phyloP scores from a whole-genome alignment of 2,113 vertebrate genomes.

The Onychorhynchus coronatus region DNA sequence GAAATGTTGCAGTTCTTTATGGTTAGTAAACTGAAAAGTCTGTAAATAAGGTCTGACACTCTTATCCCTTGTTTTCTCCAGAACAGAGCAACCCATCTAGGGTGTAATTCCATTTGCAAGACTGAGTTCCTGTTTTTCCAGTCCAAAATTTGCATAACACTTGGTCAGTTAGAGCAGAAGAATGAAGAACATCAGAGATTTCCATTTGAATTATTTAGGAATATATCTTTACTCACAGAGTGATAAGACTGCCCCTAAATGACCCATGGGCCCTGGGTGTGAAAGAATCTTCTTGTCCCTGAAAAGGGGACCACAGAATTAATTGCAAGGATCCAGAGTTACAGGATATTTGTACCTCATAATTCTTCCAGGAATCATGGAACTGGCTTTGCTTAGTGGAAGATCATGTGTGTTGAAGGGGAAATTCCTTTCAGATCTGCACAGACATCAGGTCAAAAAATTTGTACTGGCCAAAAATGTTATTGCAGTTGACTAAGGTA shows the following conservation, averaged over 20 bases:
- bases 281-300: background rate
- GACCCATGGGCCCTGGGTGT: background rate
- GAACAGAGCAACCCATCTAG: background rate
- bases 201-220: constrained; percentile 15
- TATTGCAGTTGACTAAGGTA: background rate
- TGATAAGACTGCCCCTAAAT: background rate
- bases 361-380: constrained; percentile 15
- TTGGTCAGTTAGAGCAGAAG: background rate
- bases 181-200: background rate
- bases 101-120: background rate
- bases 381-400: constrained; percentile 22
- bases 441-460: constrained; percentile 13
- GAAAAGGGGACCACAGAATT: background rate
- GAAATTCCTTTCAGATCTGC: constrained; percentile 27
- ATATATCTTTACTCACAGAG: background rate
- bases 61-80: background rate
- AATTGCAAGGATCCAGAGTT: background rate
- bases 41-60: background rate
- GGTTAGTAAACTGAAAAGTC: background rate
- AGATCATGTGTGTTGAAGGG: background rate
- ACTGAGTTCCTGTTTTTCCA: background rate
- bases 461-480: background rate
- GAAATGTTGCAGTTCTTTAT: background rate
- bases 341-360: background rate
- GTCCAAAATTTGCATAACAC: background rate